Evolutionary conservation across 2,797 vertebrate species (phyloP), one percentile per base, ranked within the genome.

Genomic region (Cossypha dichroa): DNA sequence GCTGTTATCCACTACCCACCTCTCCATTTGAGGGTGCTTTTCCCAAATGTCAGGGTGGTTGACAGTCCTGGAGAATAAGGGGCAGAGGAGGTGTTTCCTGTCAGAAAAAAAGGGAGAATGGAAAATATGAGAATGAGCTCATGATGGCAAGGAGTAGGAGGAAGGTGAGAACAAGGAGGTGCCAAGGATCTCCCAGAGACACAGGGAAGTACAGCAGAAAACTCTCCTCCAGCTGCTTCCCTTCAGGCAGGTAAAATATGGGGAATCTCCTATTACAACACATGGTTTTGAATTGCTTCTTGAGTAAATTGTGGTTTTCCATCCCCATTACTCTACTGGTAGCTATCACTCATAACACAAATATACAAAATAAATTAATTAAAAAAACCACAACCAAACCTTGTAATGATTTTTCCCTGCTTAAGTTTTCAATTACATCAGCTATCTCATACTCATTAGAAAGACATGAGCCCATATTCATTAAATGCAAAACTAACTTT

Each of bases 401-500:
- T 86, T 66, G 56, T 75, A 91, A 88, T 60, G 87, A 77, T 93
- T 96, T 93, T 85, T 81, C 64, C 88, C 95, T 90, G 86, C 95
- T 93, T 93, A 95, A 77, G 77, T 96, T 97, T 96, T 96, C 97
- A 97, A 89, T 97, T 95, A 94, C 94, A 80, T 88, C 92, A 90
- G 96, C 90, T 92, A 81, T 94, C 96, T 94, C 90, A 46, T 89
- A 90, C 94, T 97, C 96, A 94, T 96, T 94, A 97, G 95, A 90
- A 94, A 93, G 96, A 96, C 73, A 91, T 55, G 79, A 94, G 85
- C 94, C 88, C 88, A 34, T 89, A 89, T 96, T 96, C 97, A 97
- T 97, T 97, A 97, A 97, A 95, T 78, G 92, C 94, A 96, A 95
- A 97, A 94, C 97, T 91, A 97, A 97, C 97, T 97, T 97, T 96